These are phyloP conservation scores for Galerucella pusilla DNA, from an alignment of 2,888 invertebrate genomes.

Conservation along the genomic window DNA sequence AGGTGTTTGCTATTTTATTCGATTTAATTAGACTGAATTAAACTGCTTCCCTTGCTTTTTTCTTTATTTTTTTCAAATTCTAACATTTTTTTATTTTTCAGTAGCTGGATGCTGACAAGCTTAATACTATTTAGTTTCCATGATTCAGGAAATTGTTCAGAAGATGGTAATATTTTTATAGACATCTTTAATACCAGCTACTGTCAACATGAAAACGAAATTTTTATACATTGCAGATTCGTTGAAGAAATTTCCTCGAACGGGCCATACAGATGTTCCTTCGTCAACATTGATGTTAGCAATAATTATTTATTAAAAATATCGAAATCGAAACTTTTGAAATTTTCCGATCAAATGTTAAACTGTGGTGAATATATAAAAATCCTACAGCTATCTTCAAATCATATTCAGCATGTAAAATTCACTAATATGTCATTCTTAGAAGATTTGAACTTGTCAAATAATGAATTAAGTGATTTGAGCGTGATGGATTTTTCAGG, in stretches of 20 bases:
- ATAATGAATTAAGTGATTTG: background rate
- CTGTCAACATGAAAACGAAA: background rate
- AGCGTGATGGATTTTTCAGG: background rate
- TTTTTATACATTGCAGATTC: background rate
- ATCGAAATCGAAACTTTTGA: background rate
- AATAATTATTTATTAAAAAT: background rate
- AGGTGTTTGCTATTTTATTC: too few species aligned
- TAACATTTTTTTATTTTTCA: too few species aligned
- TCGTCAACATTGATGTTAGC: background rate
- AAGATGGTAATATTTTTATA: too few species aligned
- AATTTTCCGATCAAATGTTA: background rate
- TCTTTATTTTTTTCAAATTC: too few species aligned
- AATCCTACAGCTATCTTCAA: background rate
- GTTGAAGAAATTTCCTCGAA: background rate
- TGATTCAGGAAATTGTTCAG: too few species aligned
- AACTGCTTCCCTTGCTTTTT: too few species aligned
- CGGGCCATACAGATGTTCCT: background rate
- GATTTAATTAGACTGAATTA: too few species aligned
- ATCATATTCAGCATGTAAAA: background rate
- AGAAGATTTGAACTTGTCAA: background rate
- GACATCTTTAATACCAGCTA: too few species aligned
- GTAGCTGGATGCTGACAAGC: too few species aligned
- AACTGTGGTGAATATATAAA: background rate
- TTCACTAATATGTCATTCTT: background rate
- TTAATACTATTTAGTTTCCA: too few species aligned